These are phyloP conservation scores for Drosophila kepulauana DNA, from an alignment of 1,140 invertebrate species.

Conservation along the genomic window DNA sequence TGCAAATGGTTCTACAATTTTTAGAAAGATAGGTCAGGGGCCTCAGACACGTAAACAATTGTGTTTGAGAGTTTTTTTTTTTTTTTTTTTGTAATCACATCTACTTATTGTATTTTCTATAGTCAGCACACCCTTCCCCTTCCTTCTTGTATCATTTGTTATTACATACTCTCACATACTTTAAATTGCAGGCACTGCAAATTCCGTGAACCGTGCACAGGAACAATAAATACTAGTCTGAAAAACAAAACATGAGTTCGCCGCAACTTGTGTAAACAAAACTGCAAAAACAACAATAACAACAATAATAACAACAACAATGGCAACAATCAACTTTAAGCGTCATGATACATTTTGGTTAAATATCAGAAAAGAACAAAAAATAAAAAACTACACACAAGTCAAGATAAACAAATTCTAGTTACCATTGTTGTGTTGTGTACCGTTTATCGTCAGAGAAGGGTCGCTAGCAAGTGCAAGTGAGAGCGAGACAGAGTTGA, in stretches of 20 bases:
- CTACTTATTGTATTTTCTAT: not conserved
- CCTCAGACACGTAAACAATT: not conserved
- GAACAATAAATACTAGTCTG: conserved; percentile 72
- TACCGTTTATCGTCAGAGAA: conserved; percentile 53
- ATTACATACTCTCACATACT: conserved; percentile 55
- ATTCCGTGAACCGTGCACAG: conserved; percentile 71
- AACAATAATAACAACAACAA: conserved; percentile 38
- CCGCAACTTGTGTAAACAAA: conserved; percentile 77
- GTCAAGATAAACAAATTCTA: conserved; percentile 79
- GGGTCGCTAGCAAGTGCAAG: conserved; percentile 7
- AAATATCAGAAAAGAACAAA: conserved; percentile 69
- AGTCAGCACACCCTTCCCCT: not conserved
- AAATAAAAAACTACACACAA: conserved; percentile 49
- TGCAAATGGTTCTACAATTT: not conserved
- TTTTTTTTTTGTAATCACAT: not conserved
- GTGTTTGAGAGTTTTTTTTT: not conserved
- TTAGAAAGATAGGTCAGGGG: conserved; percentile 2
- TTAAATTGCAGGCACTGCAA: conserved; percentile 60
- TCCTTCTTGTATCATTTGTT: conserved; percentile 38
- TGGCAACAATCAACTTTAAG: conserved; percentile 60
- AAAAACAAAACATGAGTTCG: conserved; percentile 60
- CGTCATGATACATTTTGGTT: conserved; percentile 79
- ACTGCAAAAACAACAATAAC: conserved; percentile 48
- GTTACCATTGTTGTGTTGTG: conserved; percentile 74
- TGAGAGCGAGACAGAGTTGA: not conserved